These are phyloP conservation scores for Lasioglossum vierecki DNA, from an alignment of 2,888 invertebrate genomes.

Conservation along the genomic window DNA sequence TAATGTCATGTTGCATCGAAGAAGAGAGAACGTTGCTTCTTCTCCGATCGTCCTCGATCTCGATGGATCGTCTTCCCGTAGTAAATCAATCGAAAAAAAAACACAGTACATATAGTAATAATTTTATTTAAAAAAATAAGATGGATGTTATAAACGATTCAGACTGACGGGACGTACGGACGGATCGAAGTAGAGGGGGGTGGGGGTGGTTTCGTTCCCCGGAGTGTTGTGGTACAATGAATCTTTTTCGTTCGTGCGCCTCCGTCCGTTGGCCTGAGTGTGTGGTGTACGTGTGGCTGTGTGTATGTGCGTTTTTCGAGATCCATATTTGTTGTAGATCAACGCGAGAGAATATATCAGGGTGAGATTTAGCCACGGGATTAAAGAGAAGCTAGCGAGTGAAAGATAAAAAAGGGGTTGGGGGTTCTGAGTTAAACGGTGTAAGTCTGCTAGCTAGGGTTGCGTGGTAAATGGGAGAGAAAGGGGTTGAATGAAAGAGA, in stretches of 20 bases:
- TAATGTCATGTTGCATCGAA: conserved; percentile 50
- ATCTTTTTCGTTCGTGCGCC: conserved; percentile 23
- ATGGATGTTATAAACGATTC: conserved; percentile 42
- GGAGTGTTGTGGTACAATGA: conserved; percentile 52
- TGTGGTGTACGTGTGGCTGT: conserved; percentile 15
- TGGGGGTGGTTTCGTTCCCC: conserved; percentile 21
- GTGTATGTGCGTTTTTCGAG: conserved; percentile 19
- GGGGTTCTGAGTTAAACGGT: conserved; percentile 37
- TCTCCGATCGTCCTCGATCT: conserved; percentile 75
- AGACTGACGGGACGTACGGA: conserved; percentile 67
- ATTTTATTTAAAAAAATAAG: neutral
- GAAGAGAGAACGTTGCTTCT: conserved; percentile 68
- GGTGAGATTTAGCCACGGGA: conserved; percentile 16
- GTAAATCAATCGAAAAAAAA: conserved; percentile 44
- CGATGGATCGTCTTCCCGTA: conserved; percentile 72
- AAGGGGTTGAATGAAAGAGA: conserved; percentile 48
- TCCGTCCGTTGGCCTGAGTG: conserved; percentile 31
- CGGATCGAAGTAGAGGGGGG: conserved; percentile 25
- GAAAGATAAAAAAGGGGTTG: neutral
- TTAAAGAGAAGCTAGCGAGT: neutral
- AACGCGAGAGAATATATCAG: conserved; percentile 36
- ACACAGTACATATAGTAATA: neutral
- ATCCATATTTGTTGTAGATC: neutral
- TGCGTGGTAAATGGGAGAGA: conserved; percentile 44
- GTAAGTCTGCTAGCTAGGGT: conserved; percentile 40